Evolutionary conservation across 2,888 invertebrate genomes (phyloP).

Genomic region (Drosophila anceps): DNA sequence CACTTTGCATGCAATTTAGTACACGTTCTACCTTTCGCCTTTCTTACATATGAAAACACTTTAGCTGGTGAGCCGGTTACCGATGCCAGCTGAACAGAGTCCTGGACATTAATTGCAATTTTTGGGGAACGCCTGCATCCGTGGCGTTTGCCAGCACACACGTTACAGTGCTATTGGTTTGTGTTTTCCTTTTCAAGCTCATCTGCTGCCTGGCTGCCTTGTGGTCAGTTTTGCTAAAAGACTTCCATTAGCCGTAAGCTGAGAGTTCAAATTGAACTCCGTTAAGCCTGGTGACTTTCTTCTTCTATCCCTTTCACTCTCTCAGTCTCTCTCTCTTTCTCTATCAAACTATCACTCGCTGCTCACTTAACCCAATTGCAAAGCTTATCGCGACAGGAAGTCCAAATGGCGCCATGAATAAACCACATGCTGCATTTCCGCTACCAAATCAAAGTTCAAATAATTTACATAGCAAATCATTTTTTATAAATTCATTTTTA

Average conservation of each 20-base stretch:
- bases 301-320: not conserved
- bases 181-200: not conserved
- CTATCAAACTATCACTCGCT: not conserved
- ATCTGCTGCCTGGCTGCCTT: constrained; percentile 9
- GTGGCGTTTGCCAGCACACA: not conserved
- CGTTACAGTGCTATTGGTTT: constrained; percentile 18
- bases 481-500: constrained; percentile 10
- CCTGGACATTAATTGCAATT: constrained; percentile 55
- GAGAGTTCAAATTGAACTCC: constrained; percentile 25
- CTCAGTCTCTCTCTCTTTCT: not conserved
- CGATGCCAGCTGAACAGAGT: constrained; percentile 9
- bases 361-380: not conserved
- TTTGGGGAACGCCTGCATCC: constrained; percentile 13
- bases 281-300: not conserved
- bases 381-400: constrained; percentile 57
- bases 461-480: not conserved
- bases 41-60: constrained; percentile 62
- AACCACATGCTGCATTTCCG: constrained; percentile 57
- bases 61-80: constrained; percentile 18
- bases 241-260: constrained; percentile 22
- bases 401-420: constrained; percentile 34
- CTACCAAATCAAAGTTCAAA: constrained; percentile 38
- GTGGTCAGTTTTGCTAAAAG: constrained; percentile 23
- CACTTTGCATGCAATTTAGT: constrained; percentile 63
- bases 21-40: constrained; percentile 36